These are phyloP conservation scores for Zoanthus solanderi DNA, from an alignment of 92 coral and sea anemone species.

Conservation along the genomic window DNA sequence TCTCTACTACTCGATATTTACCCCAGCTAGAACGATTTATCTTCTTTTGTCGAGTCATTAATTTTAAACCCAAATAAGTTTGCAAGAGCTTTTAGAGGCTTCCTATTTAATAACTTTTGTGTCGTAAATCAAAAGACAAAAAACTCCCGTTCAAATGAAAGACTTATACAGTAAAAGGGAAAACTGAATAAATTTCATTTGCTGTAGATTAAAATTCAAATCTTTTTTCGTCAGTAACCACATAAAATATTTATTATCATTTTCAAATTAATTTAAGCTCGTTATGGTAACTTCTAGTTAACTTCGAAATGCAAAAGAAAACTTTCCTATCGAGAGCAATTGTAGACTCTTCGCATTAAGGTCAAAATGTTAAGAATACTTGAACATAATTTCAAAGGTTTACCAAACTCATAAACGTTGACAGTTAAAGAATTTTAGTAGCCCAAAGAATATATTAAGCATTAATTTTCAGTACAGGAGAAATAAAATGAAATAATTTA, in stretches of 20 bases:
- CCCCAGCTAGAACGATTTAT: too few species aligned
- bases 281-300: constrained; percentile 18
- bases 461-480: background rate
- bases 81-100: too few species aligned
- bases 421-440: background rate
- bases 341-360: background rate
- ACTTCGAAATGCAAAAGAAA: constrained; percentile 10
- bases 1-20: too few species aligned
- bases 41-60: too few species aligned
- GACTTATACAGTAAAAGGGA: background rate
- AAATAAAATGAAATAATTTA: background rate
- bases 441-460: background rate
- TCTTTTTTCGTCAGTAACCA: constrained; percentile 10
- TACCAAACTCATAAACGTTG: background rate
- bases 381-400: background rate
- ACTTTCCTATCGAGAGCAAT: background rate
- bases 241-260: constrained; percentile 22
- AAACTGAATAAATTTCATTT: background rate
- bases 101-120: too few species aligned
- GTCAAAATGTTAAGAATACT: background rate
- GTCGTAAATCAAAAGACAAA: too few species aligned
- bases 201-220: background rate
- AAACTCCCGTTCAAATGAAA: too few species aligned
- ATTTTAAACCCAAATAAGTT: too few species aligned
- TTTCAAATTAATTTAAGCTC: background rate